A percentile compares a stretch with the other conserved stretches of the same genome.
Conservation (phyloP, 1,140 invertebrate species). For the Cydia fagiglandana region DNA sequence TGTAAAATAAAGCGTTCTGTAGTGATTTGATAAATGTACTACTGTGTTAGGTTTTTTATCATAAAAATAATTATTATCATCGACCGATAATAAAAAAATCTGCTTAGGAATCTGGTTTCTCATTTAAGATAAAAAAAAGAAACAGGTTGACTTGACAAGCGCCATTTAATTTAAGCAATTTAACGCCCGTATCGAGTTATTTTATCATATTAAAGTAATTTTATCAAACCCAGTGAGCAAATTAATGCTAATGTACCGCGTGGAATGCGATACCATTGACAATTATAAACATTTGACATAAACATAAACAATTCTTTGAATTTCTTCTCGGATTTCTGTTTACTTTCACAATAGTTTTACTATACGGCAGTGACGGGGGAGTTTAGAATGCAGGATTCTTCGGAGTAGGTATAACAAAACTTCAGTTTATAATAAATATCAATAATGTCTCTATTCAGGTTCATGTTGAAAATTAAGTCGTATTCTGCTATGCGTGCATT, state of each 20-base stretch:
- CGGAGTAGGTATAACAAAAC: neutral
- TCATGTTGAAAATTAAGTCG: too few species aligned
- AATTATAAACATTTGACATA: constrained; percentile 50
- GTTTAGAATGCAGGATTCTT: neutral
- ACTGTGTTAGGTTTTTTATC: too few species aligned
- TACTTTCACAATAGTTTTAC: constrained; percentile 7
- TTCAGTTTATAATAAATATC: neutral
- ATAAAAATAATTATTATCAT: too few species aligned
- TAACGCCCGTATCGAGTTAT: constrained; percentile 34
- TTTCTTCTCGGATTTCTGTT: constrained; percentile 37
- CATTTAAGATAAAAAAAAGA: constrained; percentile 41
- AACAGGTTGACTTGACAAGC: constrained; percentile 51
- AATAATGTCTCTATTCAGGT: neutral
- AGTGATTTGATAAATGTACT: neutral
- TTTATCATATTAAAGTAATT: constrained; percentile 49
- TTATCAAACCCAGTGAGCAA: constrained; percentile 54
- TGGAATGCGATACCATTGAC: constrained; percentile 52
- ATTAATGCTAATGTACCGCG: constrained; percentile 66
- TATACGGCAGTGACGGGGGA: neutral
- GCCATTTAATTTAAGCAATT: constrained; percentile 62
- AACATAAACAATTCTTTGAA: constrained; percentile 43
- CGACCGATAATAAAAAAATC: neutral
- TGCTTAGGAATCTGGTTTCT: constrained; percentile 1
- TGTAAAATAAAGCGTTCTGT: neutral
- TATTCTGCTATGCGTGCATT: too few species aligned